Conservation (phyloP, 1,140 invertebrate species). For the Aphelenchoides fujianensis region DNA sequence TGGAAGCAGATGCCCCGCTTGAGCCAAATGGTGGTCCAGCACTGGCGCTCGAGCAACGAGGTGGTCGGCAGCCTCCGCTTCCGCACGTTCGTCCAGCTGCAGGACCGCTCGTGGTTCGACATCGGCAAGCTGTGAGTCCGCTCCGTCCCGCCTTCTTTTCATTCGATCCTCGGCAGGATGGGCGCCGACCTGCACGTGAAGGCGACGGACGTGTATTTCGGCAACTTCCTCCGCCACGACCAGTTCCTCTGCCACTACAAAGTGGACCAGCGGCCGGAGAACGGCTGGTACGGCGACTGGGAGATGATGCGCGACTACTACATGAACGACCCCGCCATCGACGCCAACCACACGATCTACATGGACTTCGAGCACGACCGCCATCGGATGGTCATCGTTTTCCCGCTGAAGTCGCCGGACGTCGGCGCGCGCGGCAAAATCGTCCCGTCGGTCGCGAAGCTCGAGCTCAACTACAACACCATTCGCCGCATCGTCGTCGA, state of each 20-base stretch:
- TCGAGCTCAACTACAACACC: slow-evolving; percentile 4
- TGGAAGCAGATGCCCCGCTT: not conserved
- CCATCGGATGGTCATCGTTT: not conserved
- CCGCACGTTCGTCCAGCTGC: not conserved
- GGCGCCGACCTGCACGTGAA: slow-evolving; percentile 9
- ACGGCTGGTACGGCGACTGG: slow-evolving; percentile 4
- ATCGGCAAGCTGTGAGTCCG: slow-evolving; percentile 2
- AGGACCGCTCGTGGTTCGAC: not conserved
- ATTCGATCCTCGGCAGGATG: not conserved
- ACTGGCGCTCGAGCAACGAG: not conserved
- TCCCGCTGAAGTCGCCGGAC: not conserved
- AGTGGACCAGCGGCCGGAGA: not conserved
- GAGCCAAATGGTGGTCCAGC: not conserved
- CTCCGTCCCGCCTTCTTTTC: not conserved
- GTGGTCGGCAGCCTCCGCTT: not conserved
- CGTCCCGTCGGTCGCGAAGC: not conserved
- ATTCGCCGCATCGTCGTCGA: slow-evolving; percentile 4
- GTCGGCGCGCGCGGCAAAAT: not conserved
- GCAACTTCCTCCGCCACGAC: slow-evolving; percentile 13
- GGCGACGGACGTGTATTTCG: not conserved
- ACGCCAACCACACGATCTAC: not conserved
- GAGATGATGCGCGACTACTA: slow-evolving; percentile 3
- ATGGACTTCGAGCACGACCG: slow-evolving; percentile 18
- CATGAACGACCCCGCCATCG: not conserved
- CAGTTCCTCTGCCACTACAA: slow-evolving; percentile 2